Conservation (phyloP, 2,888 invertebrate species). For the Phasia obesa region DNA sequence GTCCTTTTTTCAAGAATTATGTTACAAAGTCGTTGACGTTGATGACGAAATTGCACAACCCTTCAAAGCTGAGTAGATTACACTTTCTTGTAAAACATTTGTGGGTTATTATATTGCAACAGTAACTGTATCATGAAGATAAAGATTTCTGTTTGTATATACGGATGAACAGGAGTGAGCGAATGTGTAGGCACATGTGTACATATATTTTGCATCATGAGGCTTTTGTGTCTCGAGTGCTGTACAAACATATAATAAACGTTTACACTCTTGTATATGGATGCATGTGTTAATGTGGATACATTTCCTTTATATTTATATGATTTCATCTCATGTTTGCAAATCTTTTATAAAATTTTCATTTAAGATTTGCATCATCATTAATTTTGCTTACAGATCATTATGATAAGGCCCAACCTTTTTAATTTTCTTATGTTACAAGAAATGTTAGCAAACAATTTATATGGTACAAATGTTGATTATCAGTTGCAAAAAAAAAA, state of each 20-base stretch:
- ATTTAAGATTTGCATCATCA: slow-evolving; percentile 65
- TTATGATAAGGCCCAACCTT: slow-evolving; percentile 58
- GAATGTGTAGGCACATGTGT: slow-evolving; percentile 4
- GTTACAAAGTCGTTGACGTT: slow-evolving; percentile 56
- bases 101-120: slow-evolving; percentile 37
- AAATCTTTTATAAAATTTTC: slow-evolving; percentile 62
- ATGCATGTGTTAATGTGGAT: not conserved
- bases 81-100: slow-evolving; percentile 74
- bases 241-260: slow-evolving; percentile 21
- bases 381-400: slow-evolving; percentile 64
- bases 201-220: slow-evolving; percentile 31
- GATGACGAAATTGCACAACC: slow-evolving; percentile 72
- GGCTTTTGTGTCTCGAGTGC: slow-evolving; percentile 66
- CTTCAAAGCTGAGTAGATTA: slow-evolving; percentile 75
- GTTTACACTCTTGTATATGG: not conserved
- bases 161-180: not conserved
- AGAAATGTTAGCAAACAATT: slow-evolving; percentile 39
- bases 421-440: slow-evolving; percentile 28
- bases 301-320: slow-evolving; percentile 27
- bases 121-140: slow-evolving; percentile 38
- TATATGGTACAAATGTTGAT: slow-evolving; percentile 43
- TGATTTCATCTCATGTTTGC: slow-evolving; percentile 31
- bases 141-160: not conserved
- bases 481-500: slow-evolving; percentile 45
- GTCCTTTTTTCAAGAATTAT: no score